These are phyloP conservation scores for Cathartes aura DNA, from an alignment of 2,113 vertebrate genomes.

Conservation along the genomic window DNA sequence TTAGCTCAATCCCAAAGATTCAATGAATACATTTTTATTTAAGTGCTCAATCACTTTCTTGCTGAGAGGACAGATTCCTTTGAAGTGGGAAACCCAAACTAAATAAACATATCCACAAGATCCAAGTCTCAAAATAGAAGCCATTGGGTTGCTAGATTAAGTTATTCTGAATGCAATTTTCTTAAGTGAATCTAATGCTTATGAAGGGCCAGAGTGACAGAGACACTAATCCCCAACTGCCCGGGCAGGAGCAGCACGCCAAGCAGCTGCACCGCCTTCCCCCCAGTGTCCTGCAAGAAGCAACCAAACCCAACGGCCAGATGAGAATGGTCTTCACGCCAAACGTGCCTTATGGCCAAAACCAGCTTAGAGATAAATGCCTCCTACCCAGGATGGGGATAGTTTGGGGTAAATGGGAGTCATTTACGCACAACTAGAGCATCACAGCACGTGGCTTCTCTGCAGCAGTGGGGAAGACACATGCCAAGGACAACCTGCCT, in stretches of 20 bases:
- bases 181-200: slow-evolving; percentile 26
- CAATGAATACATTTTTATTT: slow-evolving; percentile 44
- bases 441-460: neutral
- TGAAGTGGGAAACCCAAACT: slow-evolving; percentile 32
- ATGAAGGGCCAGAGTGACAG: neutral
- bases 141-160: slow-evolving; percentile 17
- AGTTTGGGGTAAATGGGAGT: neutral
- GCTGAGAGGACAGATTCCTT: slow-evolving; percentile 56
- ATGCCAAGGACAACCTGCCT: neutral
- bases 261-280: neutral
- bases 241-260: fast-evolving
- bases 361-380: neutral
- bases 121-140: slow-evolving; percentile 33
- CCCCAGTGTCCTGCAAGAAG: neutral
- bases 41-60: slow-evolving; percentile 38
- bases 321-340: neutral
- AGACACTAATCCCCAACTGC: neutral
- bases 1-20: slow-evolving; percentile 23
- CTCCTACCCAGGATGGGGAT: neutral
- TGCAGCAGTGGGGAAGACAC: neutral
- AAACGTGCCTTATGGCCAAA: neutral
- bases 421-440: fast-evolving
- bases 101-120: slow-evolving; percentile 44
- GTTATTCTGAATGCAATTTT: slow-evolving; percentile 34
- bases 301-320: neutral